A percentile compares a stretch with the other conserved stretches of the same genome.
Evolutionary conservation across 2,113 vertebrate genomes (phyloP).

Genomic region (Enhydra lutris): DNA sequence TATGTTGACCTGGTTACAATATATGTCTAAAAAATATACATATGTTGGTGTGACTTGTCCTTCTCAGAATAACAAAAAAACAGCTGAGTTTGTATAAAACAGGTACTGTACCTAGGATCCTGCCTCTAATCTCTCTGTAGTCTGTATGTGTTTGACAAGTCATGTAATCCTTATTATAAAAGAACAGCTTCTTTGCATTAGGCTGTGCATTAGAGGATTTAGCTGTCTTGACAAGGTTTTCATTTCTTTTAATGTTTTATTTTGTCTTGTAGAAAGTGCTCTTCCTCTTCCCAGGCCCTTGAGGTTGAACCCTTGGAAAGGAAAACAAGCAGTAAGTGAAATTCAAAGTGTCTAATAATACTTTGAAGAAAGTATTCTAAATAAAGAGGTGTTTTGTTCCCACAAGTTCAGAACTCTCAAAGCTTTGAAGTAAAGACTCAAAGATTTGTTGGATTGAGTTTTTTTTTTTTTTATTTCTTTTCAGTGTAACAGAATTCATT

Average conservation of each 20-base stretch:
- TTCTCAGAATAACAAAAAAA: background rate
- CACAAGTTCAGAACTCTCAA: background rate
- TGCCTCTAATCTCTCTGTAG: background rate
- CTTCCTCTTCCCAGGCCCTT: background rate
- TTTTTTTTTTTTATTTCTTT: background rate
- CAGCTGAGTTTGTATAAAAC: background rate
- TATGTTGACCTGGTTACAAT: background rate
- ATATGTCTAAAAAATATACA: background rate
- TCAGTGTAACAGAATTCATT: too few relatives aligned
- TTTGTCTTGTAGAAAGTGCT: background rate
- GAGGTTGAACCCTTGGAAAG: background rate
- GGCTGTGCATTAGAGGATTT: background rate
- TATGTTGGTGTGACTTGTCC: background rate
- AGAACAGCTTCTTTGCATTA: background rate
- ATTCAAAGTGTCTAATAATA: background rate
- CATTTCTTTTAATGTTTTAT: slow-evolving; percentile 8
- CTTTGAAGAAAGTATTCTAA: background rate
- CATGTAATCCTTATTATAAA: background rate
- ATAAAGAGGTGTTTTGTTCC: background rate
- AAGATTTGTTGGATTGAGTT: background rate
- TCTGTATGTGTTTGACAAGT: background rate
- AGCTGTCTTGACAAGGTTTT: background rate
- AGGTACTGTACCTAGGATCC: background rate
- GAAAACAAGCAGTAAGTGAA: background rate
- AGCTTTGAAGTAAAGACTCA: background rate